Evolutionary conservation across 2,113 vertebrate species (phyloP).

Genomic region (Brachypteracias leptosomus): DNA sequence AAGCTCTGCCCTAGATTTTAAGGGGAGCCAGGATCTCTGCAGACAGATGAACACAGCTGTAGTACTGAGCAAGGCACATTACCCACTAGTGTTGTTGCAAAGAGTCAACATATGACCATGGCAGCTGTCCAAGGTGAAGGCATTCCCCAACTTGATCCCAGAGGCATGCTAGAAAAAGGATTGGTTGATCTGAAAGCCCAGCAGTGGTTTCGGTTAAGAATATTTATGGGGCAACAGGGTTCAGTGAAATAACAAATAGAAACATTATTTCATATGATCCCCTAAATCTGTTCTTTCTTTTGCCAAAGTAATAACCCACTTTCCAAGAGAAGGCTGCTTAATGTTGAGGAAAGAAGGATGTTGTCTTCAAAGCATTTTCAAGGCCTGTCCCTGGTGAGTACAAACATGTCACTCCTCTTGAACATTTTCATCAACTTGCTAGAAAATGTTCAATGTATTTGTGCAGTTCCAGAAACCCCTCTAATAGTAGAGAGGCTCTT

Average conservation of each 20-base stretch:
- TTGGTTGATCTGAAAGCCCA: neutral
- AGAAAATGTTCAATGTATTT: neutral
- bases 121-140: neutral
- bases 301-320: neutral
- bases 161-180: neutral
- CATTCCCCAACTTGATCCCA: neutral
- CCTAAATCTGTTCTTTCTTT: neutral
- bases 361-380: neutral
- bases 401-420: neutral
- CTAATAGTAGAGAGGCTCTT: neutral
- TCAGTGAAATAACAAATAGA: neutral
- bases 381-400: neutral
- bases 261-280: neutral
- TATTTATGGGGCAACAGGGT: neutral
- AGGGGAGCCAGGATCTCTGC: neutral
- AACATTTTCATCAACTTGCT: neutral
- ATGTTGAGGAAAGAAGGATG: neutral
- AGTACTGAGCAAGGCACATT: neutral
- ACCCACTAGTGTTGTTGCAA: neutral
- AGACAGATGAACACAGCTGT: neutral
- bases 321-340: neutral
- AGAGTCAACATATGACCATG: fast-evolving
- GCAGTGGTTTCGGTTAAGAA: neutral
- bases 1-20: neutral
- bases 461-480: neutral